Conservation (phyloP, 2,888 invertebrate genomes). For the Andrena marginata region DNA sequence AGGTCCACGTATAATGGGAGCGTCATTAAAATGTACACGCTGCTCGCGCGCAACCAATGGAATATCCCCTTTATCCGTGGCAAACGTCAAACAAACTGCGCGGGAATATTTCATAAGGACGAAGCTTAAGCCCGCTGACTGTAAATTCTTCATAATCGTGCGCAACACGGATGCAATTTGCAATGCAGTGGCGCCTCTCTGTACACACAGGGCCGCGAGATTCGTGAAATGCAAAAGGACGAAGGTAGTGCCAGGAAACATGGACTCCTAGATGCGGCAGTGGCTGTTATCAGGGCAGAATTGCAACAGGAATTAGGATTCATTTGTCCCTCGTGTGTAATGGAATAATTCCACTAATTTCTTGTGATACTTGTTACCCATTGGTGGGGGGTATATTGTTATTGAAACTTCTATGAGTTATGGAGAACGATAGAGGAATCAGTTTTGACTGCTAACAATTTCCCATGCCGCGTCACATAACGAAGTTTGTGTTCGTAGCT, state of each 20-base stretch:
- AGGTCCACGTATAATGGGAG: constrained; percentile 24
- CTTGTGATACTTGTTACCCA: background rate
- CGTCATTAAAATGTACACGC: constrained; percentile 50
- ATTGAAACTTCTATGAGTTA: too few species aligned
- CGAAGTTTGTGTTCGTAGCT: too few species aligned
- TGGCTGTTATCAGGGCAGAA: background rate
- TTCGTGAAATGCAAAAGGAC: constrained; percentile 21
- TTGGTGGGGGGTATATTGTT: background rate
- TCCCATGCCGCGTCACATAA: too few species aligned
- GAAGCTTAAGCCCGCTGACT: constrained; percentile 5
- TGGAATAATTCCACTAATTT: background rate
- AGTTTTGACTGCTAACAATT: too few species aligned
- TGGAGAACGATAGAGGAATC: too few species aligned
- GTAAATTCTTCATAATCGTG: constrained; percentile 33
- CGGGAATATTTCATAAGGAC: constrained; percentile 7
- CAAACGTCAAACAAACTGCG: constrained; percentile 16
- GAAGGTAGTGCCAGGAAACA: background rate
- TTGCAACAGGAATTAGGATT: background rate
- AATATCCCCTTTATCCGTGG: background rate
- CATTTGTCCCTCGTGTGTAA: background rate
- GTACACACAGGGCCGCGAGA: background rate
- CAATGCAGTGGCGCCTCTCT: background rate
- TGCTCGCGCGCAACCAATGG: constrained; percentile 33
- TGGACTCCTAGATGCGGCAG: background rate
- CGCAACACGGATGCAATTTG: background rate